Conservation (phyloP, 2,797 vertebrate species). For the Rhinichthys osculus region DNA sequence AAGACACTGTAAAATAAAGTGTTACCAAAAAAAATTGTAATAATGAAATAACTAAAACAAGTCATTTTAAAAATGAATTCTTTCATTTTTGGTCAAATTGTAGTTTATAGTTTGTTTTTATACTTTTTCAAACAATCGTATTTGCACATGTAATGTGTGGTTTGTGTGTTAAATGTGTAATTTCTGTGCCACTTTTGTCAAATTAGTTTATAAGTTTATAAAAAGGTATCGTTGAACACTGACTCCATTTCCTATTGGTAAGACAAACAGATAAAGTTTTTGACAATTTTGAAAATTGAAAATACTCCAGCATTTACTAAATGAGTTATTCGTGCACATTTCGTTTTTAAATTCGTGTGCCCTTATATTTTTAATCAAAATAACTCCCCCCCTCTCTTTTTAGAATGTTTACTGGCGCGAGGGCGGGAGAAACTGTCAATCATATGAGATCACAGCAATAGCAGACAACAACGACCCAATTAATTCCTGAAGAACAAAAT, state of each 20-base stretch:
- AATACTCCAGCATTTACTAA: background rate
- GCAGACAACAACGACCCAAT: no score
- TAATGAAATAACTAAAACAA: no score
- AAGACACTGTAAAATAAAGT: no score
- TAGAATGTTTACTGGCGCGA: no score
- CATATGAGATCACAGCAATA: no score
- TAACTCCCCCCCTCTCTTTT: no score
- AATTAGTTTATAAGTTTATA: background rate
- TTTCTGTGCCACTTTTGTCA: background rate
- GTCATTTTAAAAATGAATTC: background rate
- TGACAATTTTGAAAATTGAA: background rate
- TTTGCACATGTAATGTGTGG: background rate
- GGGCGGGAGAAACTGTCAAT: no score
- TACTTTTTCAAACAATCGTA: background rate
- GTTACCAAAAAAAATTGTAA: no score
- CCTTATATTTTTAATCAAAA: no score
- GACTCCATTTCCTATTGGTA: background rate
- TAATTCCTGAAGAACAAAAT: no score
- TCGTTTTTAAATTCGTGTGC: background rate
- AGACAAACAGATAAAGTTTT: background rate
- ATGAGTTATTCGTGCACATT: background rate
- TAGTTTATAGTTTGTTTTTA: background rate
- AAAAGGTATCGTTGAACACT: background rate
- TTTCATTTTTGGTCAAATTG: background rate
- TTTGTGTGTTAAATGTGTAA: no score